A percentile compares a stretch with the other conserved stretches of the same genome.
These are phyloP conservation scores for Acipenser ruthenus DNA, from an alignment of 2,797 vertebrate species.

Conservation along the genomic window DNA sequence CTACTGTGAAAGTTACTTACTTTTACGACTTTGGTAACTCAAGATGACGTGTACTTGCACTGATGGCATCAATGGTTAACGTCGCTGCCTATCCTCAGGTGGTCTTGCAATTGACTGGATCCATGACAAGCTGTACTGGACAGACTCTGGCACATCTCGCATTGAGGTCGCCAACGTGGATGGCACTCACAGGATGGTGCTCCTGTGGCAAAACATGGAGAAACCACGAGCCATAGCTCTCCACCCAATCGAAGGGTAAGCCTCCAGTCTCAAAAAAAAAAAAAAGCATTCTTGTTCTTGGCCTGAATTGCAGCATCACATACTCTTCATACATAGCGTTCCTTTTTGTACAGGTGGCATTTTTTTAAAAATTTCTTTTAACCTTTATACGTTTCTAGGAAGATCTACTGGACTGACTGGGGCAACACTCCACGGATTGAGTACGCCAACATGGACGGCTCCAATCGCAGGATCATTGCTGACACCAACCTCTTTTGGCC, in stretches of 20 bases:
- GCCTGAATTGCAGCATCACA: too few relatives aligned
- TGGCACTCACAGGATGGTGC: conserved; percentile 86
- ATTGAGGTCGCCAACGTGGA: conserved; percentile 95
- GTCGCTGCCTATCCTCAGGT: conserved; percentile 47
- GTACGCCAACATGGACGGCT: conserved; percentile 94
- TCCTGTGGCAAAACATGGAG: conserved; percentile 93
- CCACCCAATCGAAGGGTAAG: conserved; percentile 92
- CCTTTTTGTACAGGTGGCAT: not conserved
- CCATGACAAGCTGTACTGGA: conserved; percentile 96
- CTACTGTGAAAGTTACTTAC: conserved; percentile 17
- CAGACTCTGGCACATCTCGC: conserved; percentile 91
- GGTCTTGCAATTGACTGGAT: conserved; percentile 96
- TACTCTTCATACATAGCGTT: not conserved
- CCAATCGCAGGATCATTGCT: conserved; percentile 81
- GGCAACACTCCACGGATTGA: conserved; percentile 96
- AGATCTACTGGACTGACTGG: conserved; percentile 99
- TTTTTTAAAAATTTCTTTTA: not conserved
- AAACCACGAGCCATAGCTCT: conserved; percentile 94
- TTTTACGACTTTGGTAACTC: conserved; percentile 10
- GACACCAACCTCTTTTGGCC: conserved; percentile 97
- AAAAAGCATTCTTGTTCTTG: too few relatives aligned
- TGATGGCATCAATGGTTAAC: not conserved
- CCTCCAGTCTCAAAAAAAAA: not conserved
- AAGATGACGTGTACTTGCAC: too few relatives aligned
- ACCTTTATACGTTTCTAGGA: conserved; percentile 52